phyloP scores from a whole-genome alignment of 2,888 invertebrate species.

The Brachyptera putata region DNA sequence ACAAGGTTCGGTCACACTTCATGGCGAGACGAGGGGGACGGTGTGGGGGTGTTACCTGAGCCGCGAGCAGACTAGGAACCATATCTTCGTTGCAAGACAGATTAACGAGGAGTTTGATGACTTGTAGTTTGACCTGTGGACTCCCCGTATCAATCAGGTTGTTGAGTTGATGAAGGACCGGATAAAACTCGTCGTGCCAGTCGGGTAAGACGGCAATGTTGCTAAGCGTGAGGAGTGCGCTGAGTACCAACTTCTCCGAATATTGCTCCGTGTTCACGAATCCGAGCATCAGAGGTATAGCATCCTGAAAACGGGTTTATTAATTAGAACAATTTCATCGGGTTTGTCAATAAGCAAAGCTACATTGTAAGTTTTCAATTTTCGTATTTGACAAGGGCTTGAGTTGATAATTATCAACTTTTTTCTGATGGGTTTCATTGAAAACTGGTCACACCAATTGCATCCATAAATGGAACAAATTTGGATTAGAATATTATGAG shows the following conservation, averaged over 20 bases:
- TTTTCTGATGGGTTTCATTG: too few relatives aligned
- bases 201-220: constrained; percentile 49
- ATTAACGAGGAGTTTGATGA: constrained; percentile 54
- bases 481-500: too few relatives aligned
- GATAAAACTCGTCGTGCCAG: constrained; percentile 50
- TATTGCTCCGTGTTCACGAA: constrained; percentile 42
- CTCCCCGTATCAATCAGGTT: constrained; percentile 45
- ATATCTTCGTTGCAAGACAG: constrained; percentile 55
- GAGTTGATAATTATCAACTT: too few relatives aligned
- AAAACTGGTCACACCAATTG: too few relatives aligned
- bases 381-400: too few relatives aligned
- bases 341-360: too few relatives aligned
- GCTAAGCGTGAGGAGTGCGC: constrained; percentile 51
- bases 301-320: constrained; percentile 42
- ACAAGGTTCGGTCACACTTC: too few relatives aligned
- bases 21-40: too few relatives aligned
- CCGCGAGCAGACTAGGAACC: constrained; percentile 54
- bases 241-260: constrained; percentile 45
- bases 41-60: too few relatives aligned
- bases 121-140: constrained; percentile 47
- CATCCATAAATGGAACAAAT: too few relatives aligned
- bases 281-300: constrained; percentile 48
- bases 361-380: too few relatives aligned
- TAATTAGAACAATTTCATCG: too few relatives aligned
- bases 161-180: constrained; percentile 47